These are phyloP conservation scores for Anastrepha ludens DNA, from an alignment of 1,140 invertebrate species.

Conservation along the genomic window DNA sequence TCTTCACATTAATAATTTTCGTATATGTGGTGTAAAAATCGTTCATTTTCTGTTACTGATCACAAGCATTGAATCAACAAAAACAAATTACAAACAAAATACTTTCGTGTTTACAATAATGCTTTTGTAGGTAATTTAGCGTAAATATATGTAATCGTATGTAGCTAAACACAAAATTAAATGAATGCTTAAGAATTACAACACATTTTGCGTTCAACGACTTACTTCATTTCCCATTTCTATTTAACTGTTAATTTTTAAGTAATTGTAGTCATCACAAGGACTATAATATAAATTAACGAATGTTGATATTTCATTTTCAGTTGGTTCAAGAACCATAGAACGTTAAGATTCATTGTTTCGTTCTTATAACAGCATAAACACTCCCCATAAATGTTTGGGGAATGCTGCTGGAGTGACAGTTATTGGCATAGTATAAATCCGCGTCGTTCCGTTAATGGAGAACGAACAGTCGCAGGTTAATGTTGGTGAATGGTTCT, in stretches of 20 bases:
- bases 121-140: not conserved
- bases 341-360: not conserved
- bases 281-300: slow-evolving; percentile 40
- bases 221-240: not conserved
- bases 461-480: no score
- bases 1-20: not conserved
- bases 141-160: not conserved
- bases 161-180: not conserved
- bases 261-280: slow-evolving; percentile 16
- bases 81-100: not conserved
- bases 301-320: not conserved
- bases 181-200: not conserved
- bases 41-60: not conserved
- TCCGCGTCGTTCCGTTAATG: no score
- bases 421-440: no score
- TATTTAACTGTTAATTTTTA: slow-evolving; percentile 1
- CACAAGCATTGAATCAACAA: slow-evolving; percentile 19
- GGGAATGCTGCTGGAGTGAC: no score
- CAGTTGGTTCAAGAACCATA: not conserved
- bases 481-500: no score
- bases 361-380: not conserved
- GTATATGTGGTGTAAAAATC: slow-evolving; percentile 25
- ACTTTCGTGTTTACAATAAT: slow-evolving; percentile 23
- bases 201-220: not conserved
- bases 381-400: no score